These are phyloP conservation scores for Orgyia antiqua DNA, from an alignment of 2,888 invertebrate species.

Conservation along the genomic window DNA sequence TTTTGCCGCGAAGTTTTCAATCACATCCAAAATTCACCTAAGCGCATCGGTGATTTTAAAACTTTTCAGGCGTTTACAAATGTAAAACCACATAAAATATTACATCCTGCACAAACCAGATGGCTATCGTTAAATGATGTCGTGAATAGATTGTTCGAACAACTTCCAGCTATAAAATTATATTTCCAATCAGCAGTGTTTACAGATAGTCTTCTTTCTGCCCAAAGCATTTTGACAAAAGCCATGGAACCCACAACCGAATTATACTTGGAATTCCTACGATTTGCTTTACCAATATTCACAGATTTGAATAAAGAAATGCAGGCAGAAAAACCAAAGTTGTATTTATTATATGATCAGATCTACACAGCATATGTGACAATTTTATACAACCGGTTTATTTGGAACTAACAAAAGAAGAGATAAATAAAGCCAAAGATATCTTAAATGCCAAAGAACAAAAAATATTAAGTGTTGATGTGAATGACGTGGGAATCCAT, in stretches of 20 bases:
- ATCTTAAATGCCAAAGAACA: neutral
- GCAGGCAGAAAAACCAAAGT: slow-evolving; percentile 18
- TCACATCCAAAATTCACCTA: slow-evolving; percentile 9
- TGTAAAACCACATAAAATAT: slow-evolving; percentile 11
- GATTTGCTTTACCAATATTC: slow-evolving; percentile 1
- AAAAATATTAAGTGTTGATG: slow-evolving; percentile 2
- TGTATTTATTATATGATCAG: slow-evolving; percentile 15
- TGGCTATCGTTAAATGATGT: slow-evolving; percentile 22
- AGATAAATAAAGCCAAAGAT: neutral
- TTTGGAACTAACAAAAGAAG: slow-evolving; percentile 6
- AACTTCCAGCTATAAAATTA: slow-evolving; percentile 17
- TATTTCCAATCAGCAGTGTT: slow-evolving; percentile 20
- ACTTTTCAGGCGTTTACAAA: slow-evolving; percentile 3
- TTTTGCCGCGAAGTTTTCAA: slow-evolving; percentile 12
- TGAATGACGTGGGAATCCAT: neutral
- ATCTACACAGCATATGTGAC: slow-evolving; percentile 10
- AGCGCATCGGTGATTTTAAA: slow-evolving; percentile 6
- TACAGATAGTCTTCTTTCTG: slow-evolving; percentile 19
- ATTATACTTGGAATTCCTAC: slow-evolving; percentile 1
- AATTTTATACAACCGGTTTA: slow-evolving; percentile 11
- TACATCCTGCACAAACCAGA: slow-evolving; percentile 24
- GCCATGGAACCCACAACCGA: slow-evolving; percentile 8
- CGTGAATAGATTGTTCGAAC: slow-evolving; percentile 20
- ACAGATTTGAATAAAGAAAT: slow-evolving; percentile 12
- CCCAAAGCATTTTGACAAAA: slow-evolving; percentile 13